Evolutionary conservation across 1,140 invertebrate species (phyloP).

Genomic region (Oppia nitens): DNA sequence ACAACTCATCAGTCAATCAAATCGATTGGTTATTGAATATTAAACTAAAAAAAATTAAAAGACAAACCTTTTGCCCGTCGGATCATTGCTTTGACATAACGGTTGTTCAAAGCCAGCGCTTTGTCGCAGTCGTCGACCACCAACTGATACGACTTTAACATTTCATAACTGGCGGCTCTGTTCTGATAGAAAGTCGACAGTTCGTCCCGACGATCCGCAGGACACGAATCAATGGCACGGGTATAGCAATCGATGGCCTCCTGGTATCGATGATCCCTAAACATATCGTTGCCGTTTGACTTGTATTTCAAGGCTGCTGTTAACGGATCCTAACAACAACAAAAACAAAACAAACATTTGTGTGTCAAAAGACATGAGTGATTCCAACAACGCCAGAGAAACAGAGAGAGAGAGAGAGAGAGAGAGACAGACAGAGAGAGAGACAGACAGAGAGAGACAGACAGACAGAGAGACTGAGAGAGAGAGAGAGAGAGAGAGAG

Average conservation of each 20-base stretch:
- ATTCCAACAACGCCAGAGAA: too few relatives aligned
- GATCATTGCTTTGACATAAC: constrained; percentile 71
- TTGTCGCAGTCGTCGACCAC: constrained; percentile 70
- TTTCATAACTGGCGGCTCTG: constrained; percentile 81
- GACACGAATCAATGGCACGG: constrained; percentile 68
- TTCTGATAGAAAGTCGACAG: constrained; percentile 88
- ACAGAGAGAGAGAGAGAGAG: not conserved
- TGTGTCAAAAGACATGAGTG: too few relatives aligned
- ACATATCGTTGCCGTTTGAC: constrained; percentile 68
- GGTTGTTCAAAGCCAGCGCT: constrained; percentile 66
- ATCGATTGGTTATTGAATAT: constrained; percentile 1
- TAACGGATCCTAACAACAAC: not conserved
- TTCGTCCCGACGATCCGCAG: constrained; percentile 47
- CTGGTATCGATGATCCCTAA: constrained; percentile 66
- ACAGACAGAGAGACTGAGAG: not conserved
- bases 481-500: not conserved
- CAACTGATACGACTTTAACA: constrained; percentile 55
- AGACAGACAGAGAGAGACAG: not conserved
- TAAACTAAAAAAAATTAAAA: not conserved
- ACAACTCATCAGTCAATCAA: constrained; percentile 12
- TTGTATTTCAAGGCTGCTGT: constrained; percentile 51
- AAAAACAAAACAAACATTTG: too few relatives aligned
- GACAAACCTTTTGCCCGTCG: constrained; percentile 49
- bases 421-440: not conserved
- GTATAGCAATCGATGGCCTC: constrained; percentile 74